phyloP scores from a whole-genome alignment of 2,113 vertebrate genomes.

The Cyprinodon tularosa region DNA sequence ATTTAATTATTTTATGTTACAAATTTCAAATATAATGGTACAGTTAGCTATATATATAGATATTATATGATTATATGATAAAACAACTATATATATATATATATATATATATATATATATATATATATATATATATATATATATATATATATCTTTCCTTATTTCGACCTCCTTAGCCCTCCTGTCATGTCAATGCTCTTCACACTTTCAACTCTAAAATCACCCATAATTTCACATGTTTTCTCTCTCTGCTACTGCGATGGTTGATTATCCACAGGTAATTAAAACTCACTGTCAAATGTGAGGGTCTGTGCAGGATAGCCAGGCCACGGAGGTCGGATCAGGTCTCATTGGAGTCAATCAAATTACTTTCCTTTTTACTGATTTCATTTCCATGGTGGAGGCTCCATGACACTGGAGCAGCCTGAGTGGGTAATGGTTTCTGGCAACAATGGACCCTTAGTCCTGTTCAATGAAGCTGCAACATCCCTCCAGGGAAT shows the following conservation, averaged over 20 bases:
- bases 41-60: too few relatives aligned
- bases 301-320: conserved; percentile 13
- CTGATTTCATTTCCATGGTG: conserved; percentile 57
- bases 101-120: neutral
- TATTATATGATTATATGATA: too few relatives aligned
- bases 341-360: conserved; percentile 40
- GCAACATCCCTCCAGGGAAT: conserved; percentile 69
- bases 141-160: neutral
- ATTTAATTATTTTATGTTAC: too few relatives aligned
- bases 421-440: conserved; percentile 62
- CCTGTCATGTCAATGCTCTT: conserved; percentile 6
- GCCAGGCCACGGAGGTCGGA: conserved; percentile 31
- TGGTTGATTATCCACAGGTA: conserved; percentile 19
- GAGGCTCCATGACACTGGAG: conserved; percentile 39
- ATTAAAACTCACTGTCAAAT: conserved; percentile 54
- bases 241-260: neutral
- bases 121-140: too few relatives aligned
- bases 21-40: too few relatives aligned
- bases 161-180: neutral
- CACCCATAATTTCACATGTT: conserved; percentile 8
- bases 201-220: conserved; percentile 15
- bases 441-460: conserved; percentile 70
- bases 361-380: conserved; percentile 56
- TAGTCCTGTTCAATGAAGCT: conserved; percentile 77
- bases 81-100: too few relatives aligned